A percentile compares a stretch with the other conserved stretches of the same genome.
phyloP scores from a whole-genome alignment of 1,140 invertebrate genomes.

The Oncopodura yosiiana region DNA sequence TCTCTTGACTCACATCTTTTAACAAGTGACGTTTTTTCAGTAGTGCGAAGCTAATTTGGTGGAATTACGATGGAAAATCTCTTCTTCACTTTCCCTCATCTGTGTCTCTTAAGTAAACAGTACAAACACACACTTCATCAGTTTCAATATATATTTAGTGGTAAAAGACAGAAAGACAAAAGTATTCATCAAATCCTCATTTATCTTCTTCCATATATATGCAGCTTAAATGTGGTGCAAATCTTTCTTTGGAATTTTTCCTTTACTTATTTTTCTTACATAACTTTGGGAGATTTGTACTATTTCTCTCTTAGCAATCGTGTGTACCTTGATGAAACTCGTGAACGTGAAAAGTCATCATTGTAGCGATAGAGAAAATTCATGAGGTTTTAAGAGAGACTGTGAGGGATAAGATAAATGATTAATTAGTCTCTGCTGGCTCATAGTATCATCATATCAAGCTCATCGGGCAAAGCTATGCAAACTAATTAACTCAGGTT shows the following conservation, averaged over 20 bases:
- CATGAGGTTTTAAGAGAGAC: not conserved
- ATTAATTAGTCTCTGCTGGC: slow-evolving; percentile 17
- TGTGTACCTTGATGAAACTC: no score
- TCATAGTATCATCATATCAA: slow-evolving; percentile 4
- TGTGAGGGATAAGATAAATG: slow-evolving; percentile 5
- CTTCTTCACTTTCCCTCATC: slow-evolving; percentile 7
- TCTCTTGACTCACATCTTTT: no score
- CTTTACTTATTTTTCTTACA: no score
- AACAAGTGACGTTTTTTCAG: no score
- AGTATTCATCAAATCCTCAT: not conserved
- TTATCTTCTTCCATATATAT: not conserved
- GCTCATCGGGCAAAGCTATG: slow-evolving; percentile 11
- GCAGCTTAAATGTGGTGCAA: no score
- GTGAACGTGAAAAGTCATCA: not conserved
- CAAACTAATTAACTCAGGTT: slow-evolving; percentile 27
- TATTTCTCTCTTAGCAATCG: no score
- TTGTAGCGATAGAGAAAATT: not conserved
- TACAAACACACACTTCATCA: slow-evolving; percentile 3
- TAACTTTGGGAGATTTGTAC: no score
- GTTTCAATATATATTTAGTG: not conserved
- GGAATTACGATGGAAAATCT: slow-evolving; percentile 9
- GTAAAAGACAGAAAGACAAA: not conserved
- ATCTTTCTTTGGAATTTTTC: no score
- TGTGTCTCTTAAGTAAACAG: slow-evolving; percentile 10
- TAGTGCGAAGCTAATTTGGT: slow-evolving; percentile 12